Percentiles rank a stretch among this genome's conserved stretches.
These are phyloP conservation scores for Centruroides sculpturatus DNA, from an alignment of 1,140 invertebrate genomes.

Conservation along the genomic window DNA sequence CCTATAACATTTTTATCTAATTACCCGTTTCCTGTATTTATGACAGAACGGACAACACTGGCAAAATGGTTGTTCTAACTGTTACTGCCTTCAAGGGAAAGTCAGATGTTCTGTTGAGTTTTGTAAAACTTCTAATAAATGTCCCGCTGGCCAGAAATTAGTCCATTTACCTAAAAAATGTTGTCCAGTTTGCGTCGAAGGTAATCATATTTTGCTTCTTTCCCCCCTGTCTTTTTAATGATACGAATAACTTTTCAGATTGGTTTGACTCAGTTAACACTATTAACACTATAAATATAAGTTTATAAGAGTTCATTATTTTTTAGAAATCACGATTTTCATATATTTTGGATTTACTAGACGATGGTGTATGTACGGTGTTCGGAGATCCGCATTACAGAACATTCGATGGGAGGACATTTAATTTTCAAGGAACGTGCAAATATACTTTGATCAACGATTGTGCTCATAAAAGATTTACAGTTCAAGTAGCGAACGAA, in stretches of 20 bases:
- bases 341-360: constrained; percentile 29
- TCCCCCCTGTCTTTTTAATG: neutral
- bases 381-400: constrained; percentile 87
- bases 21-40: constrained; percentile 19
- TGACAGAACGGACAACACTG: constrained; percentile 30
- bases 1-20: no score
- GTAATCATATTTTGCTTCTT: constrained; percentile 29
- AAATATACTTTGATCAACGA: constrained; percentile 75
- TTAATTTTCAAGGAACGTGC: constrained; percentile 79
- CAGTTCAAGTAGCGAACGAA: constrained; percentile 76
- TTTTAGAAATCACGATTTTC: neutral
- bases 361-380: constrained; percentile 73
- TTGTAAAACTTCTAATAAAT: constrained; percentile 45
- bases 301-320: neutral
- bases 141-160: constrained; percentile 51
- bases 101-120: constrained; percentile 60
- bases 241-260: neutral
- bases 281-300: neutral
- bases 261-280: neutral
- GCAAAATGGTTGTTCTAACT: constrained; percentile 50
- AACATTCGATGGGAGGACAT: constrained; percentile 82
- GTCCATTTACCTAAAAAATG: constrained; percentile 59
- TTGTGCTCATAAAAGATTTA: constrained; percentile 53
- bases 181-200: constrained; percentile 70
- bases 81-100: constrained; percentile 58